These are phyloP conservation scores for Atherinosoma microstoma DNA, from an alignment of 2,797 vertebrate genomes.

Conservation along the genomic window DNA sequence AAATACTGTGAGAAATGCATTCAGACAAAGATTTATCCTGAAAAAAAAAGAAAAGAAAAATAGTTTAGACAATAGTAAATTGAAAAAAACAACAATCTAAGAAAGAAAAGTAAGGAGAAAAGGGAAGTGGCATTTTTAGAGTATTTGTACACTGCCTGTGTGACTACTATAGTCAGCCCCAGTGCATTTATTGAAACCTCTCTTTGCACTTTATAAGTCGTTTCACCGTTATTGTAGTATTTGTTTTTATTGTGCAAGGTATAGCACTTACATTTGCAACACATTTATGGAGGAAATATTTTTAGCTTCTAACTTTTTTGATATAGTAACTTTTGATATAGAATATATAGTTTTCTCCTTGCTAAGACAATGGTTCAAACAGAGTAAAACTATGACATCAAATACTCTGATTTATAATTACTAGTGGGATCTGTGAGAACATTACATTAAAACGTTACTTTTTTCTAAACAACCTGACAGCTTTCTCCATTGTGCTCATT, in stretches of 20 bases:
- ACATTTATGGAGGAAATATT: slow-evolving; percentile 66
- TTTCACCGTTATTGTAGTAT: slow-evolving; percentile 71
- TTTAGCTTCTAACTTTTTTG: slow-evolving; percentile 70
- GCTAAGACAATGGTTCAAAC: slow-evolving; percentile 41
- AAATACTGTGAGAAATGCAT: slow-evolving; percentile 72
- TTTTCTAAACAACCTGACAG: slow-evolving; percentile 49
- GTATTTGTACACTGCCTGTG: slow-evolving; percentile 76
- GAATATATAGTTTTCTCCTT: slow-evolving; percentile 52
- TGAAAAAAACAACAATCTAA: slow-evolving; percentile 6
- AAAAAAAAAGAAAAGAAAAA: slow-evolving; percentile 20
- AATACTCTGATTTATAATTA: slow-evolving; percentile 40
- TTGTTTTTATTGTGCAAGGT: slow-evolving; percentile 66
- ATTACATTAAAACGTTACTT: slow-evolving; percentile 25
- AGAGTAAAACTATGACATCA: slow-evolving; percentile 35
- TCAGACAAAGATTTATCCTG: slow-evolving; percentile 34
- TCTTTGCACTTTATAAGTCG: slow-evolving; percentile 80
- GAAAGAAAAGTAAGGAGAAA: slow-evolving; percentile 50
- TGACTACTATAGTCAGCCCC: slow-evolving; percentile 77
- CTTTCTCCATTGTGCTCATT: slow-evolving; percentile 56
- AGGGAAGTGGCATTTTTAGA: slow-evolving; percentile 75
- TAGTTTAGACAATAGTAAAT: slow-evolving; percentile 1
- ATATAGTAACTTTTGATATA: slow-evolving; percentile 69
- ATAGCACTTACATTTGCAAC: slow-evolving; percentile 66
- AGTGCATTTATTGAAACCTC: slow-evolving; percentile 81
- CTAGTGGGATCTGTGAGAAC: slow-evolving; percentile 46